Base-by-base conservation (phyloP, 2,113 vertebrate genomes). In the Acanthisitta chloris region DNA sequence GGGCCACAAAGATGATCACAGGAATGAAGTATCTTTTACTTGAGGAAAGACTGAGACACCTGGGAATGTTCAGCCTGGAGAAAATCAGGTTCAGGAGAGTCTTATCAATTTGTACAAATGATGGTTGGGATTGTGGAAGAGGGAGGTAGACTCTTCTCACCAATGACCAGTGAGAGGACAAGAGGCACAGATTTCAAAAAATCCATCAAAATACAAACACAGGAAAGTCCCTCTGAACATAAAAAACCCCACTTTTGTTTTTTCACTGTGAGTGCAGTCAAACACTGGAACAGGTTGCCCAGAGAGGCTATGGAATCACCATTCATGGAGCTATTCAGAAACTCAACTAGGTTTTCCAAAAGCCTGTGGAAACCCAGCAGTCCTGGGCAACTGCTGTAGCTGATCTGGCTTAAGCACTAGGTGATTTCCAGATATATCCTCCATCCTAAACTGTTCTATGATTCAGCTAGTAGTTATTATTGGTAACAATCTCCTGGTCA, bases 241-340 rank as follows among this genome's bases (percentile, higher is more conserved):
- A 8, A 29, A 10, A 13, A 4, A 0, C 9, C 2, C 9, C 8
- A 8, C 12, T 8, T 4, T n/a, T n/a, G n/a, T n/a, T 17, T 76
- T 81, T 57, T 36, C 59, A 34, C 25, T 55, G 20, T 61, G 45
- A 74, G 13, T 8, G 5, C 3, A 65, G 51, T 52, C 8, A 38
- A 90, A 73, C 18, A 58, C 20, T 42, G 49, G 17, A 69, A 55
- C 5, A 48, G 16, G 11, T 70, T 80, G 12, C 14, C 11, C 12
- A 62, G 45, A 34, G 24, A 70, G 4, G 8, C 12, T 81, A 17
- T 34, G n/a, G 26, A 58, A 55, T 59, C 11, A 51, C 7, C 6
- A 23, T 42, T 48, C 24, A 48, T 34, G 29, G 24, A 66, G 42
- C 66, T 58, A 74, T 12, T 71, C 31, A 74, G 38, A 86, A 80